These are phyloP conservation scores for Antheraea mylitta DNA, from an alignment of 1,140 invertebrate genomes.

Conservation along the genomic window DNA sequence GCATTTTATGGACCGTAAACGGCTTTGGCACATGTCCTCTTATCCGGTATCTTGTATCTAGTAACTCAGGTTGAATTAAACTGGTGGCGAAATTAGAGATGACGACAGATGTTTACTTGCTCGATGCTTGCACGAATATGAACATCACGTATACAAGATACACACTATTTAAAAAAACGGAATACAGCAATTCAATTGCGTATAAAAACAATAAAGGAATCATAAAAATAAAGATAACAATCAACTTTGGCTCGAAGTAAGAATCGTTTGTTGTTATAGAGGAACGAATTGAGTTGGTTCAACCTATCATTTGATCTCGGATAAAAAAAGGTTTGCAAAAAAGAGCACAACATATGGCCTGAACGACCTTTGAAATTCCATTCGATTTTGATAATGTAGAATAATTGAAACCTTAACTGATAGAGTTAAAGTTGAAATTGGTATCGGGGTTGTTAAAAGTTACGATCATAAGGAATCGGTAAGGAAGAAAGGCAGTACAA, in stretches of 20 bases:
- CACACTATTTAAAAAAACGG: neutral
- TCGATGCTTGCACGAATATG: neutral
- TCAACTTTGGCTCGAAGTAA: neutral
- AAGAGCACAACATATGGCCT: constrained; percentile 59
- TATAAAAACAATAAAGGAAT: neutral
- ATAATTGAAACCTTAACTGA: constrained; percentile 20
- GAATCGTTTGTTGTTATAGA: neutral
- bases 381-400: constrained; percentile 9
- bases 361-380: constrained; percentile 66
- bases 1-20: constrained; percentile 37
- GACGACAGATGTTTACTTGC: constrained; percentile 19
- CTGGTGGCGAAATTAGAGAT: constrained; percentile 32
- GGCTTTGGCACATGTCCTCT: constrained; percentile 43
- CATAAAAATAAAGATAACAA: neutral
- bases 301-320: constrained; percentile 12
- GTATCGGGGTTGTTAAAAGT: constrained; percentile 1
- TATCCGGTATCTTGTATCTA: constrained; percentile 24
- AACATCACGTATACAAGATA: neutral
- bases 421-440: constrained; percentile 24
- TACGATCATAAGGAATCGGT: constrained; percentile 34
- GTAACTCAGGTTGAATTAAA: neutral
- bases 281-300: neutral
- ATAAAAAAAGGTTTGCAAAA: constrained; percentile 64
- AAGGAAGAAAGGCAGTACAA: constrained; percentile 62
- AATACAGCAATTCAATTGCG: neutral